Evolutionary conservation across 2,888 invertebrate species (phyloP).

Genomic region (Synanthedon andrenaeformis): DNA sequence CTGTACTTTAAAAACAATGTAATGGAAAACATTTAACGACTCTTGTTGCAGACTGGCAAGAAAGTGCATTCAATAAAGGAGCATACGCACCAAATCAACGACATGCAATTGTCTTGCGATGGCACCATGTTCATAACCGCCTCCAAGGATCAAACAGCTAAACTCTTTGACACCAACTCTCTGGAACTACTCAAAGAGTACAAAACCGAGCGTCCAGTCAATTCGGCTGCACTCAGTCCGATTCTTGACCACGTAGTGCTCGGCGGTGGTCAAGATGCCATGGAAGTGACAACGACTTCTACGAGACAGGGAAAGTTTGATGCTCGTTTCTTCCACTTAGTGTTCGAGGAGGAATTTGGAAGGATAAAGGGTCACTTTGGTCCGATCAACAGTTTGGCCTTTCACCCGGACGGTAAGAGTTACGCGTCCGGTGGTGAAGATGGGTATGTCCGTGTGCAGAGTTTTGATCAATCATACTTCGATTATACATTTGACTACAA

Average conservation of each 20-base stretch:
- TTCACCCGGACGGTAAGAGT: constrained; percentile 97
- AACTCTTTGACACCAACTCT: constrained; percentile 91
- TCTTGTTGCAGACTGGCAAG: constrained; percentile 77
- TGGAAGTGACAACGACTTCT: constrained; percentile 97
- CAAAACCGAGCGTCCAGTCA: constrained; percentile 97
- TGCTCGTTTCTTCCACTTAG: constrained; percentile 91
- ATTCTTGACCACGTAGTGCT: constrained; percentile 95
- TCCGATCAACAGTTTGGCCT: constrained; percentile 97
- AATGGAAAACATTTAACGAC: neutral
- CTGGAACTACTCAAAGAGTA: constrained; percentile 92
- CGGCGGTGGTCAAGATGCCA: constrained; percentile 99
- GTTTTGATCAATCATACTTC: constrained; percentile 96
- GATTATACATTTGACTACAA: constrained; percentile 93
- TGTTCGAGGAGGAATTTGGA: constrained; percentile 97
- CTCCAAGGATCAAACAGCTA: constrained; percentile 96
- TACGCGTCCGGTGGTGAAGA: constrained; percentile 99
- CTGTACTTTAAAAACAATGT: too few species aligned
- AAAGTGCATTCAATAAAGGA: constrained; percentile 82
- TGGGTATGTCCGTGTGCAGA: constrained; percentile 96
- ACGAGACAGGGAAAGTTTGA: constrained; percentile 97
- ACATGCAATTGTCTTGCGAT: constrained; percentile 95
- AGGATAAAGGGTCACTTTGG: constrained; percentile 99
- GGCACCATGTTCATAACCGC: constrained; percentile 97
- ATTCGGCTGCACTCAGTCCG: constrained; percentile 97
- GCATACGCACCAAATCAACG: constrained; percentile 90